phyloP scores from a whole-genome alignment of 2,888 invertebrate species.

The Tenthredo notha region DNA sequence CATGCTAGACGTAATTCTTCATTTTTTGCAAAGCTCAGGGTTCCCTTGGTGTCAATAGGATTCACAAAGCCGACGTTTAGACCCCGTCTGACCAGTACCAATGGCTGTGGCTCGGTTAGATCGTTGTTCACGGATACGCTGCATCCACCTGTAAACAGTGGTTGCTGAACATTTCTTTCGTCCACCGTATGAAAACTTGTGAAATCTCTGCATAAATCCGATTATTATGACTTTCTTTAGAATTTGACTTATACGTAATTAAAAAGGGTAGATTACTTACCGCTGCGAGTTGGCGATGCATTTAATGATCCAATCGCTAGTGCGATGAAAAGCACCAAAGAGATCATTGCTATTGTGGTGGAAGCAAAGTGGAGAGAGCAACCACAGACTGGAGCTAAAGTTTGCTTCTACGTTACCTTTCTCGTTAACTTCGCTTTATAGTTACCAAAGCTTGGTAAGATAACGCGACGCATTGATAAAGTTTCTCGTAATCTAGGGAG shows the following conservation, averaged over 20 bases:
- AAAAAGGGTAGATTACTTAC: not conserved
- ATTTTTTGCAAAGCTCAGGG: constrained; percentile 60
- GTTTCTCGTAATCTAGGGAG: not conserved
- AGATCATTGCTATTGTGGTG: not conserved
- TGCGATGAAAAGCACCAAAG: not conserved
- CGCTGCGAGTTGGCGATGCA: constrained; percentile 25
- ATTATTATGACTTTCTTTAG: not conserved
- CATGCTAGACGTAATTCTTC: constrained; percentile 67
- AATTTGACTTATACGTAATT: not conserved
- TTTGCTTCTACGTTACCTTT: not conserved
- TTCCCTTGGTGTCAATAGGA: constrained; percentile 62
- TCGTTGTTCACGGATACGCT: constrained; percentile 79
- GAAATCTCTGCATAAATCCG: not conserved
- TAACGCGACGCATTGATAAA: not conserved
- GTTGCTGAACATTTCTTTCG: not conserved
- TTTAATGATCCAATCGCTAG: constrained; percentile 6
- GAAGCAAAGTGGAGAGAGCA: not conserved
- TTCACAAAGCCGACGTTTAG: constrained; percentile 61
- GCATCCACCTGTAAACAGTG: constrained; percentile 71
- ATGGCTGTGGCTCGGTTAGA: constrained; percentile 82
- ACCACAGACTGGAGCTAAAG: not conserved
- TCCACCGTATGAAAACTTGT: not conserved
- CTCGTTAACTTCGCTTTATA: constrained; percentile 18
- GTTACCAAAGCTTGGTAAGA: not conserved
- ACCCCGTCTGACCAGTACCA: constrained; percentile 77